A percentile compares a stretch with the other conserved stretches of the same genome.
Evolutionary conservation across 2,113 vertebrate species (phyloP).

Genomic region (Pachypanchax playfairii): DNA sequence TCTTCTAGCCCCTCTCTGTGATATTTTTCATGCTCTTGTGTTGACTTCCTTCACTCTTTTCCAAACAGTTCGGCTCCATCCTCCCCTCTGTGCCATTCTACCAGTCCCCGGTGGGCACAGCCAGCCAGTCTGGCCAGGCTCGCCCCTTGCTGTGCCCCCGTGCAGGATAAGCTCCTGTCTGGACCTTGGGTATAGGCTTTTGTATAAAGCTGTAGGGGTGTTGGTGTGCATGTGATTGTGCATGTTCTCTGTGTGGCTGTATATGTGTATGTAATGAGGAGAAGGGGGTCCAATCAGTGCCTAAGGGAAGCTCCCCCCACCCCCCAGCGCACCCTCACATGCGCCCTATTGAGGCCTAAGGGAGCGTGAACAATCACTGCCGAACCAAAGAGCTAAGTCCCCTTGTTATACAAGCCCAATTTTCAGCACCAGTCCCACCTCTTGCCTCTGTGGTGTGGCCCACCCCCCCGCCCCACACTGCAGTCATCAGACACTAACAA

Average conservation of each 20-base stretch:
- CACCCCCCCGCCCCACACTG: conserved; percentile 53
- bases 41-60: conserved; percentile 34
- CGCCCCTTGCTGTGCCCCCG: conserved; percentile 69
- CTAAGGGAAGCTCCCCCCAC: conserved; percentile 71
- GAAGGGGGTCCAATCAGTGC: conserved; percentile 70
- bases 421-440: conserved; percentile 73
- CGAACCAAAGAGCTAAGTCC: conserved; percentile 89
- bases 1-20: too few relatives aligned
- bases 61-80: conserved; percentile 48
- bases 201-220: conserved; percentile 62
- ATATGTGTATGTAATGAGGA: conserved; percentile 65
- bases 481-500: conserved; percentile 70
- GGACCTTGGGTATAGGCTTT: conserved; percentile 68
- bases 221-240: conserved; percentile 56
- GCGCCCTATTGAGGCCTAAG: conserved; percentile 89
- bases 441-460: conserved; percentile 61
- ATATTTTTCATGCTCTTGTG: conserved; percentile 12
- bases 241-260: conserved; percentile 47
- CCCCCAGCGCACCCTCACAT: conserved; percentile 83
- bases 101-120: conserved; percentile 73
- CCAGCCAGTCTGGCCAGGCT: conserved; percentile 74
- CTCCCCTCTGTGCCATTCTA: conserved; percentile 67
- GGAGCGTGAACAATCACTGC: conserved; percentile 91
- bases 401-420: conserved; percentile 91
- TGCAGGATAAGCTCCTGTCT: conserved; percentile 71